phyloP scores from a whole-genome alignment of 2,113 vertebrate genomes.

The Rhinopomastus cyanomelas region DNA sequence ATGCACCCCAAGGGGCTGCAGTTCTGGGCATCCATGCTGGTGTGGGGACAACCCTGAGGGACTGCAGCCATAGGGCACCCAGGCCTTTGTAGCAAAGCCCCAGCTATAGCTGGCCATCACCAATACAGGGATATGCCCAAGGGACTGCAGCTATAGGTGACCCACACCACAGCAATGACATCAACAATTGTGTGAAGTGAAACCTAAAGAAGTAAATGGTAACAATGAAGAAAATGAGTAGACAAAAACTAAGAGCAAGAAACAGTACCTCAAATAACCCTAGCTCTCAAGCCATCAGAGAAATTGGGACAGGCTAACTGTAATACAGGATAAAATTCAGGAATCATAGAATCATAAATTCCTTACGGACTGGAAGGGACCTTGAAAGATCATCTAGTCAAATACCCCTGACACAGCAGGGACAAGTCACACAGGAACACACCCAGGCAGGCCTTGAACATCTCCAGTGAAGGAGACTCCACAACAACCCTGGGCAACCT shows the following conservation, averaged over 20 bases:
- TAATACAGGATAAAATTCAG: background rate
- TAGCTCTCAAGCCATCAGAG: background rate
- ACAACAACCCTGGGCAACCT: no score
- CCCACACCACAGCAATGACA: fast-evolving
- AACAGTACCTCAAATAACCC: background rate
- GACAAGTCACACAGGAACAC: no score
- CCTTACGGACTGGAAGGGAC: no score
- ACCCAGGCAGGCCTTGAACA: no score
- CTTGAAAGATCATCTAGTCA: no score
- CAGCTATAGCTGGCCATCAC: no score
- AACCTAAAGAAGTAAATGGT: background rate
- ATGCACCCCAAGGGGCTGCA: background rate
- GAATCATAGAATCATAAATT: no score
- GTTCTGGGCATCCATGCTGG: fast-evolving
- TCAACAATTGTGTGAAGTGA: background rate
- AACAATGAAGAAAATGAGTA: background rate
- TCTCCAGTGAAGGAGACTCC: no score
- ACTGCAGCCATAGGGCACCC: no score
- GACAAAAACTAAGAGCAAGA: background rate
- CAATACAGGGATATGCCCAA: no score
- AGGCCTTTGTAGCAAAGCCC: no score
- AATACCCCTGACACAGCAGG: no score
- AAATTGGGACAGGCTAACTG: background rate
- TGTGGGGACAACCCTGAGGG: background rate
- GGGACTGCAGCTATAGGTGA: background rate